Base-by-base conservation (phyloP, 2,888 invertebrate genomes). In the Phrixothrix hirtus region DNA sequence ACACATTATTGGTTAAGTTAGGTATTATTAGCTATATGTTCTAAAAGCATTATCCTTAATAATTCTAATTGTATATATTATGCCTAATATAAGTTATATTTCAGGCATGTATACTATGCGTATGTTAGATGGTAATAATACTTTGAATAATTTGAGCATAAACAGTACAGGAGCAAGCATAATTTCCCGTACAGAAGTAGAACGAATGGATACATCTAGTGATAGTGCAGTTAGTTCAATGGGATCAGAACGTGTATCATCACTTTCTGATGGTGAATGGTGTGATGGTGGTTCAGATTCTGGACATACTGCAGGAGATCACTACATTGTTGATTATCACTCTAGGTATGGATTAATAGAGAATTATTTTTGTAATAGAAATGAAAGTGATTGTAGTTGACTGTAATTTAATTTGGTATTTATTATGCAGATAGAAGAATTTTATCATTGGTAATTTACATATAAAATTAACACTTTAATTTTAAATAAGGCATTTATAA, bases 201-300 rank as follows among this genome's bases (percentile, higher is more conserved):
- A 89, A 75, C 83, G 88, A 4, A 82, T 88, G 77, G 89, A 94
- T 72, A 89, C 92, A 0, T 91, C 91, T 10, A 92, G 91, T 46
- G 94, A 94, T 75, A 92, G 92, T 68, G 93, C 93, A 0, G 93
- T 93, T 25, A 93, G 93, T 54, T 93, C 93, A 1, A 92, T 94
- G 92, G 92, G 92, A 1, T 92, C 92, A 1, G 93, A 94, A 69
- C 81, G 93, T 9, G 92, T 93, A 6, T 90, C 92, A 1, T 92
- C 92, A 0, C 78, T 92, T 1, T 92, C 92, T 1, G 93, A 93
- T 69, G 89, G 90, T 1, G 93, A 92, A 68, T 93, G 92, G 92
- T 91, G 92, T 72, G 93, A 93, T 70, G 83, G 81, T 29, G 92
- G 92, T 17, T 90, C 89, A 38, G 92, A 93, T 68, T 91, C 92